Percentiles rank a stretch among this genome's conserved stretches.
phyloP scores from a whole-genome alignment of 2,113 vertebrate genomes.

The Menura novaehollandiae region DNA sequence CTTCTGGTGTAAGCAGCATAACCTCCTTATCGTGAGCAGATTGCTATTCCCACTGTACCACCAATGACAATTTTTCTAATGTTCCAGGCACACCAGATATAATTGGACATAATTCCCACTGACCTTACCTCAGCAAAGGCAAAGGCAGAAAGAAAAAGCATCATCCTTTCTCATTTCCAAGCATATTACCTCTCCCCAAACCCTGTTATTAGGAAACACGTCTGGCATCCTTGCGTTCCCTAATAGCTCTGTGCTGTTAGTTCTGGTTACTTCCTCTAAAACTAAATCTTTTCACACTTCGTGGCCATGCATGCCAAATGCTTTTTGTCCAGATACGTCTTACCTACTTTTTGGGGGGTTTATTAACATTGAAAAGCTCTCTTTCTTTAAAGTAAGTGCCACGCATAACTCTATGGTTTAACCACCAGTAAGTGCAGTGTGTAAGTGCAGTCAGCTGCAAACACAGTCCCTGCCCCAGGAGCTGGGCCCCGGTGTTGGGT shows the following conservation, averaged over 20 bases:
- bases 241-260: not conserved
- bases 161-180: not conserved
- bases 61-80: not conserved
- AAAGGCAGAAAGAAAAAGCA: not conserved
- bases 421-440: too few relatives aligned
- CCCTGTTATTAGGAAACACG: not conserved
- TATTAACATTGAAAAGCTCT: not conserved
- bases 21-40: not conserved
- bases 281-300: not conserved
- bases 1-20: not conserved
- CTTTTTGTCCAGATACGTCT: not conserved
- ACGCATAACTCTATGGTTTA: not conserved
- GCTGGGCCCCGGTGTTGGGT: not conserved
- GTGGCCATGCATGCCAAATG: not conserved
- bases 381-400: not conserved
- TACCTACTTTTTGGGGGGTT: not conserved
- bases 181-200: too few relatives aligned
- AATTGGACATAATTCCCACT: not conserved
- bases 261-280: not conserved
- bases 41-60: not conserved
- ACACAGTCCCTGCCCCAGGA: fast-evolving
- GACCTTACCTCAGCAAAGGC: not conserved
- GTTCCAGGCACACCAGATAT: not conserved
- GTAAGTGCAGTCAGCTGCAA: not conserved
- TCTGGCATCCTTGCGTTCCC: not conserved